These are phyloP conservation scores for Trichomycterus rosablanca DNA, from an alignment of 2,113 vertebrate species.

Conservation along the genomic window DNA sequence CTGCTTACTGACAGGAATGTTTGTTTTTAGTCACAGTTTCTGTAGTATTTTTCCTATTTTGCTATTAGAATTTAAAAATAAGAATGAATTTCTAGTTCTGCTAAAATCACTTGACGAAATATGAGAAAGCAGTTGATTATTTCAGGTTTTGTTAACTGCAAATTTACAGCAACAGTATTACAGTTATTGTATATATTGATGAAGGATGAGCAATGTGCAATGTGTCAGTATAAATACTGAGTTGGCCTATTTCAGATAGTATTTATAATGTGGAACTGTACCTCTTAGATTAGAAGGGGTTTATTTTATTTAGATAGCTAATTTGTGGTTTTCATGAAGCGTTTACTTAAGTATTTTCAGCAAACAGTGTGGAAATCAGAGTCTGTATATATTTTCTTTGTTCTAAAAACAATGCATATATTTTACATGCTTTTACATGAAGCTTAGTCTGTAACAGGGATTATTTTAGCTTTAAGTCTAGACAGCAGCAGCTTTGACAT, in stretches of 20 bases:
- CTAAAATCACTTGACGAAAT: conserved; percentile 34
- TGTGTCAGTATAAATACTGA: conserved; percentile 27
- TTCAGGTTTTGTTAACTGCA: too few relatives aligned
- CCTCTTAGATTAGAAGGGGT: conserved; percentile 21
- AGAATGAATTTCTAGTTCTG: conserved; percentile 12
- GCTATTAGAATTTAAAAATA: conserved; percentile 16
- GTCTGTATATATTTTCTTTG: conserved; percentile 52
- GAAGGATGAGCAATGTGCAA: conserved; percentile 31
- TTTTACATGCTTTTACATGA: not conserved
- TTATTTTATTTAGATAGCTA: conserved; percentile 23
- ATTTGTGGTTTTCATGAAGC: conserved; percentile 47
- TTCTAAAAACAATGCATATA: conserved; percentile 38
- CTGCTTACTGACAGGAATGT: conserved; percentile 4
- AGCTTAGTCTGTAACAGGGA: too few relatives aligned
- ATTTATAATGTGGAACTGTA: conserved; percentile 21
- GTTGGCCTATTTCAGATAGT: conserved; percentile 38
- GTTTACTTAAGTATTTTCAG: conserved; percentile 38
- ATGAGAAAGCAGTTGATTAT: too few relatives aligned
- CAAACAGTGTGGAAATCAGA: conserved; percentile 57
- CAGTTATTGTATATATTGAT: too few relatives aligned
- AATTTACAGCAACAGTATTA: conserved; percentile 21
- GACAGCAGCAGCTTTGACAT: not conserved
- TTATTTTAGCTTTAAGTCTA: too few relatives aligned
- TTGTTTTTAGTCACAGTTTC: conserved; percentile 28
- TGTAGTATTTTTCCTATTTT: too few relatives aligned